Evolutionary conservation across 2,888 invertebrate genomes (phyloP), one percentile per base, ranked within the genome.

Genomic region (Erebia aethiops): DNA sequence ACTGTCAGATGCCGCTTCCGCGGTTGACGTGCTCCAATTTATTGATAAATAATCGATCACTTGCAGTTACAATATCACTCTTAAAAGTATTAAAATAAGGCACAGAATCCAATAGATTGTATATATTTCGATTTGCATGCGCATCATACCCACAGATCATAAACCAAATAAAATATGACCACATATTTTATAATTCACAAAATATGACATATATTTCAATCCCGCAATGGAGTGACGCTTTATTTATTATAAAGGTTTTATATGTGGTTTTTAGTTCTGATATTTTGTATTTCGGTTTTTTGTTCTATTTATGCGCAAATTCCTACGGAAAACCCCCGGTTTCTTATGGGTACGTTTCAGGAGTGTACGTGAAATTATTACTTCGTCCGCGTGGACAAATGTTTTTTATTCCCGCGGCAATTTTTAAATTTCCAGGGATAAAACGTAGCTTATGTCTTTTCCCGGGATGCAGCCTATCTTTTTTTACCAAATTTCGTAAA

Each of bases 1-100:
- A 67, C 58, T 67, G 67, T 67, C 67, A 67, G 67, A 58, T 67
- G 67, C 21, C 58, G 57, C 67, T 67, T 67, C 58, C 67, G 58
- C 49, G 67, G 67, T 67, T 67, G 67, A 67, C 35, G 41, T 35
- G 21, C 67, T 26, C 54, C 67, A 57, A 67, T 67, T 67, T 57
- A 67, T 67, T 67, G 67, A 67, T 67, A 67, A 58, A 67, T 58
- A 67, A 49, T 67, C 14, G n/a, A 58, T 49, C 67, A 35, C 46
- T 16, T n/a, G 65, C 11, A 49, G 11, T 49, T 11, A 26, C 11
- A 49, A 58, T 67, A 58, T 58, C 49, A 13, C 57, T 67, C 58
- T 58, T 67, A 67, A 26, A 16, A n/a, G 21, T 0, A 57, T 10
- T 35, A 13, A 0, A 2, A 56, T 57, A 66, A 66, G 21, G 43